Evolutionary conservation across 2,797 vertebrate genomes (phyloP), one percentile per base, ranked within the genome.

Genomic region (Galagoides demidoff): DNA sequence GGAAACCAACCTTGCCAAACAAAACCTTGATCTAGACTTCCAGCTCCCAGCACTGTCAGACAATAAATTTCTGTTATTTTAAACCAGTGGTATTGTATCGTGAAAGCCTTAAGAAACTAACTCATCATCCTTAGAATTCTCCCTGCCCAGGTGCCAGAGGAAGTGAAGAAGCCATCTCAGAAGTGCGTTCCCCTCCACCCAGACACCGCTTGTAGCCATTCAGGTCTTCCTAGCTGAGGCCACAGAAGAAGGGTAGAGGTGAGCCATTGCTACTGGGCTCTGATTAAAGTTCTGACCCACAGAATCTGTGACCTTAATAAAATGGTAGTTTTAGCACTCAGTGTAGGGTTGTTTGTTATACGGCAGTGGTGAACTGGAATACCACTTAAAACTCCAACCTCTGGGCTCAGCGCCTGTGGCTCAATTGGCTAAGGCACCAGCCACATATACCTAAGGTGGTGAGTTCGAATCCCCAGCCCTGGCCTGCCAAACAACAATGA

Each of bases 341-440:
- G 25, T 57, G 4, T 52, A 59, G 13, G 22, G 2, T 27, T 73
- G 7, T 90, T 95, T 77, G 25, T 63, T 88, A 23, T 10, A 27
- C 14, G 74, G 49, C 3, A 0, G 2, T 77, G 63, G 22, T 76
- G n/a, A 73, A 39, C 64, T 55, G 12, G 11, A 95, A 79, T 7
- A 16, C 23, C 76, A 29, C 61, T 88, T 45, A 64, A 83, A 90
- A 79, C 37, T 84, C 78, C 66, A 66, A 90, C 71, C 61, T 94
- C 57, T 64, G 39, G 45, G 45, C 11, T 49, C 43, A 3, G 2
- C 11, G 11, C 45, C 45, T 49, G 45, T 13, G 12, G 45, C 45
- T 49, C 45, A 49, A 12, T 2, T 2, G 45, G 11, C 11, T 49
- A 49, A 2, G 11, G 45, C 11, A 12, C 45, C 45, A 49, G 45